Conservation (phyloP, 2,888 invertebrate genomes). For the Neoitamus cyanurus region DNA sequence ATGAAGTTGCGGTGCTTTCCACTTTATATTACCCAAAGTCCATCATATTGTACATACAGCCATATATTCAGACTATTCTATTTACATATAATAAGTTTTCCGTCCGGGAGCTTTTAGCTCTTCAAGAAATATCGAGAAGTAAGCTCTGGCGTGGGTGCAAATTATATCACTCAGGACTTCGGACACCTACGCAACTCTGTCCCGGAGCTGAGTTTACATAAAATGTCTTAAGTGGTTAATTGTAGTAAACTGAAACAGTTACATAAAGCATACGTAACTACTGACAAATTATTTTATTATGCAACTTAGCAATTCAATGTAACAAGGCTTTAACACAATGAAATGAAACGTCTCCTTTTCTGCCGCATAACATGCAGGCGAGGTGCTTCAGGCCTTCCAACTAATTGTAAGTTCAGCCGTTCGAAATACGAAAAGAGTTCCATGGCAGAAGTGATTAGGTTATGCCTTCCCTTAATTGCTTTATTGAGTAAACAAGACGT, state of each 20-base stretch:
- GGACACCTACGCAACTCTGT: not conserved
- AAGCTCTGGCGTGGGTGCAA: not conserved
- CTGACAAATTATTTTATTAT: too few relatives aligned
- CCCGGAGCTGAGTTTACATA: not conserved
- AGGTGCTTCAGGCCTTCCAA: not conserved
- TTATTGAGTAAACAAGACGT: slow-evolving; percentile 5
- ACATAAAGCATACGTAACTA: too few relatives aligned
- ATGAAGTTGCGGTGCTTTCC: not conserved
- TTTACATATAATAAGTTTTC: not conserved
- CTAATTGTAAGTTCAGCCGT: not conserved
- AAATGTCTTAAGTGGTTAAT: too few relatives aligned
- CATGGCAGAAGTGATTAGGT: not conserved
- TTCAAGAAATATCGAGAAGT: not conserved
- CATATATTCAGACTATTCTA: not conserved
- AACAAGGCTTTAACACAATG: not conserved
- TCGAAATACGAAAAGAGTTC: not conserved
- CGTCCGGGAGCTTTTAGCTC: not conserved
- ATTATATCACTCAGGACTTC: too few relatives aligned
- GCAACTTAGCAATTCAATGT: not conserved
- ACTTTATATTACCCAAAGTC: not conserved
- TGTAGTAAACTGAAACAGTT: too few relatives aligned
- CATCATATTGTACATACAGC: not conserved
- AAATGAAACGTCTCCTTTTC: too few relatives aligned
- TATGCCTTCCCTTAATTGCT: not conserved
- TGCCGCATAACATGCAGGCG: too few relatives aligned